A percentile compares a stretch with the other conserved stretches of the same genome.
Conservation (phyloP, 2,797 vertebrate species). For the Sitta carolinensis region DNA sequence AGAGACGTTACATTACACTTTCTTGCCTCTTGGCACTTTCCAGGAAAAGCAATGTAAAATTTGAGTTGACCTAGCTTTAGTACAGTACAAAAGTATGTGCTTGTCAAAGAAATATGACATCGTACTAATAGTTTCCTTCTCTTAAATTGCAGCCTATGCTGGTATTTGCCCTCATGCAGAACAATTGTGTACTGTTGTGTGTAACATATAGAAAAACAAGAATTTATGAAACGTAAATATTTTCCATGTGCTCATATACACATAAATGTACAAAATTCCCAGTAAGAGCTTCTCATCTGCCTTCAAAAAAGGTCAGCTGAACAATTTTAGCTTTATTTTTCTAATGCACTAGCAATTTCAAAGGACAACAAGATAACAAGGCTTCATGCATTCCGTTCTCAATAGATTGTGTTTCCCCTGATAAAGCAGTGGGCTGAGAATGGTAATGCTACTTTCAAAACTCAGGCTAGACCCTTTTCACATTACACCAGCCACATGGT, state of each 20-base stretch:
- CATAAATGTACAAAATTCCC: neutral
- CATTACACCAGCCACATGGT: no score
- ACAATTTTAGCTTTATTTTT: neutral
- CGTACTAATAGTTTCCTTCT: neutral
- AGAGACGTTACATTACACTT: neutral
- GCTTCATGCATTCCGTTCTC: neutral
- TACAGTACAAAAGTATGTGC: neutral
- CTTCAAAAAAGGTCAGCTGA: neutral
- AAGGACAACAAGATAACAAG: neutral
- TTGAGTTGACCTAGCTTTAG: neutral
- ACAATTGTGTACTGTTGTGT: neutral
- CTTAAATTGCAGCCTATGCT: neutral
- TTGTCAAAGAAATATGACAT: neutral
- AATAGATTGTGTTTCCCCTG: neutral
- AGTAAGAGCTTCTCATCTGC: neutral
- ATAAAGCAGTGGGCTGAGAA: neutral
- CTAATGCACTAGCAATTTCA: neutral
- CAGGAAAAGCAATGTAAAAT: neutral
- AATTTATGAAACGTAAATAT: neutral
- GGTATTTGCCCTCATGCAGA: neutral
- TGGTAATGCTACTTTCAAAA: neutral
- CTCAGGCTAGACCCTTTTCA: neutral
- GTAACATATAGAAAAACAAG: neutral
- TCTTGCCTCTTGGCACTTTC: neutral
- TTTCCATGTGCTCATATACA: neutral